Percentiles rank a stretch among this genome's conserved stretches.
These are phyloP conservation scores for Aradophagus sp. DNA, from an alignment of 1,140 invertebrate species.

Conservation along the genomic window DNA sequence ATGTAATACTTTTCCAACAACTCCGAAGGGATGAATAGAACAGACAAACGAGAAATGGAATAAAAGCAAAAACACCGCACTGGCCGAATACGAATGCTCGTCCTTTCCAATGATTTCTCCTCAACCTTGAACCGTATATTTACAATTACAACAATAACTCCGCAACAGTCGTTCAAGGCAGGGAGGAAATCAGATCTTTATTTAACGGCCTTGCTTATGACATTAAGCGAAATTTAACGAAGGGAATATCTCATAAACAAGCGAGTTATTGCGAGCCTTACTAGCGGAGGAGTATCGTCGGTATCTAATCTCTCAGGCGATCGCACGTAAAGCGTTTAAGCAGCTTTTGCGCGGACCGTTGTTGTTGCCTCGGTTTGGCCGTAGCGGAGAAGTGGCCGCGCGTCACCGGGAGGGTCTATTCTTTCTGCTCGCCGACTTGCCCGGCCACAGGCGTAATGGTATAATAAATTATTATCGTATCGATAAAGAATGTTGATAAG, in stretches of 20 bases:
- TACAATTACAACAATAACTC: too few species aligned
- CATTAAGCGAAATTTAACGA: conserved; percentile 20
- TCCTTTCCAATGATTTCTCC: too few species aligned
- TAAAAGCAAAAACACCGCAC: too few species aligned
- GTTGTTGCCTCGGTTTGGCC: conserved; percentile 25
- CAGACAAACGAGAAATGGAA: too few species aligned
- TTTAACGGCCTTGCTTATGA: too few species aligned
- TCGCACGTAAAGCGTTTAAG: conserved; percentile 60
- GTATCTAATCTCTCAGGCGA: conserved; percentile 51
- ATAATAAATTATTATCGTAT: conserved; percentile 72
- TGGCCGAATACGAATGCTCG: too few species aligned
- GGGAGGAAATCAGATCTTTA: too few species aligned
- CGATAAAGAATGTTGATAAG: conserved; percentile 72
- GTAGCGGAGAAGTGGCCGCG: conserved; percentile 47
- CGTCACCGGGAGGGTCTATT: conserved; percentile 57
- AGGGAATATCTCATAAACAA: conserved; percentile 41
- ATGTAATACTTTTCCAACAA: too few species aligned
- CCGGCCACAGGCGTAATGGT: conserved; percentile 39
- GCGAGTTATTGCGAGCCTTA: conserved; percentile 31
- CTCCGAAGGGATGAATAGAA: too few species aligned
- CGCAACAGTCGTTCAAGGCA: too few species aligned
- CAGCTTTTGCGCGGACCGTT: conserved; percentile 43
- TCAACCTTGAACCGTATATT: too few species aligned
- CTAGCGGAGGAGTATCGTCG: conserved; percentile 13
- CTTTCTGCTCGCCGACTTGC: conserved; percentile 48